Base-by-base conservation (phyloP, 2,113 vertebrate species). In the Albula glossodonta region DNA sequence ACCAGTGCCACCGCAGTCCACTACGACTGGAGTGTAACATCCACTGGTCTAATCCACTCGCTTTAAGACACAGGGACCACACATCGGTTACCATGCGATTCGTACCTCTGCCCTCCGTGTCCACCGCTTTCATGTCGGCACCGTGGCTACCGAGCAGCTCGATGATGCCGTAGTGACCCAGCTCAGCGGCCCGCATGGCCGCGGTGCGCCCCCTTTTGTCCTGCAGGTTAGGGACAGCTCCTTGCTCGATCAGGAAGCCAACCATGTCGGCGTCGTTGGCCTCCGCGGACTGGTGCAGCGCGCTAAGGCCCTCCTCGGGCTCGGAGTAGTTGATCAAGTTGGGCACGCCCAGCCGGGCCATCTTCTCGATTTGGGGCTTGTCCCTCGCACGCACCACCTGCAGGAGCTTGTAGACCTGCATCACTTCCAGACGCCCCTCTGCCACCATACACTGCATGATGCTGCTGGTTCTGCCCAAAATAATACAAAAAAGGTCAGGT, bases 321-420 rank as follows among this genome's bases (percentile, higher is more conserved):
- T 99, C 98, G 0, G 95, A 96, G 89, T 96, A 91, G 84, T 98
- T 98, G 86, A 99, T 95, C 82, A 99, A 96, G 84, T 96, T 89
- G 12, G 95, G 91, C 25, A 96, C 94, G 1, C 98, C 97, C 8
- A 96, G 90, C 13, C 80, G 90, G 81, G 94, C 86, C 89, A 99
- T 89, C 87, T 96, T 97, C 91, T 97, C 92, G 56, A 99, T 97
- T 89, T 97, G 94, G 2, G 86, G 91, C 86, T 87, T 96, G 83
- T 99, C 93, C 86, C 90, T 95, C 84, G 95, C 50, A 0, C 94
- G 95, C 87, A 98, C 92, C 1, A 88, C 95, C 88, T 99, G 97
- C 86, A 99, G 95, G 86, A 99, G 92, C 88, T 96, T 96, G 92
- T 97, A 99, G 87, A 97, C 95, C 92, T 99, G 97, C 57, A 97